Conservation (phyloP, 2,888 invertebrate genomes). For the Noctuana brunneofusca region DNA sequence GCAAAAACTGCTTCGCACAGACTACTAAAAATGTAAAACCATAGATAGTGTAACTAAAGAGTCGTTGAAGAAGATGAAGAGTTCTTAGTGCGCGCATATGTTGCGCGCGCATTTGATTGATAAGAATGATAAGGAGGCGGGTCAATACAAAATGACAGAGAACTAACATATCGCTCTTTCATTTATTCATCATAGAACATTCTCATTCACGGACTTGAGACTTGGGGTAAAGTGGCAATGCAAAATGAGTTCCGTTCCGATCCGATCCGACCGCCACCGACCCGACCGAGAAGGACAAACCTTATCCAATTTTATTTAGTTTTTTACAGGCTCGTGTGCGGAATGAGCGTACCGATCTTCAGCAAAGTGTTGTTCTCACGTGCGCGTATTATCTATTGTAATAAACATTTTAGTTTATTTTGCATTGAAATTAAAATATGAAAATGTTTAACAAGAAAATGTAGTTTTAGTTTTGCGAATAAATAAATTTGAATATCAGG, state of each 20-base stretch:
- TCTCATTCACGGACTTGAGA: slow-evolving; percentile 4
- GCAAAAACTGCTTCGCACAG: too few species aligned
- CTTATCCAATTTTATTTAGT: slow-evolving; percentile 65
- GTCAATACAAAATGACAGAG: slow-evolving; percentile 64
- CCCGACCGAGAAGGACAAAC: slow-evolving; percentile 26
- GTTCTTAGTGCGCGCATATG: slow-evolving; percentile 1
- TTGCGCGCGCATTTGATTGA: slow-evolving; percentile 58
- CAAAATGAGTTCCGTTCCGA: not conserved
- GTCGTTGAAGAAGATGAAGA: too few species aligned
- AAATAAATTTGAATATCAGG: not conserved
- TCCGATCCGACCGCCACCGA: too few species aligned
- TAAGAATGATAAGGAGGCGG: slow-evolving; percentile 57
- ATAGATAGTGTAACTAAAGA: slow-evolving; percentile 8
- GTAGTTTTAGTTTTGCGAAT: not conserved
- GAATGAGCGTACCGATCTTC: slow-evolving; percentile 53
- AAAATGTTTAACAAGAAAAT: not conserved
- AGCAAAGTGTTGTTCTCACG: slow-evolving; percentile 53
- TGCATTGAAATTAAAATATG: not conserved
- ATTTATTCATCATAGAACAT: slow-evolving; percentile 39
- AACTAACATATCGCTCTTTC: slow-evolving; percentile 51
- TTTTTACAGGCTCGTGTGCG: slow-evolving; percentile 54
- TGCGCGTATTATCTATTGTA: slow-evolving; percentile 46
- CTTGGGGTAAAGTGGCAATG: slow-evolving; percentile 18
- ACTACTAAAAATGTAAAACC: too few species aligned
- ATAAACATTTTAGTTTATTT: not conserved